Evolutionary conservation across 2,113 vertebrate genomes (phyloP).

Genomic region (Ciconia boyciana): DNA sequence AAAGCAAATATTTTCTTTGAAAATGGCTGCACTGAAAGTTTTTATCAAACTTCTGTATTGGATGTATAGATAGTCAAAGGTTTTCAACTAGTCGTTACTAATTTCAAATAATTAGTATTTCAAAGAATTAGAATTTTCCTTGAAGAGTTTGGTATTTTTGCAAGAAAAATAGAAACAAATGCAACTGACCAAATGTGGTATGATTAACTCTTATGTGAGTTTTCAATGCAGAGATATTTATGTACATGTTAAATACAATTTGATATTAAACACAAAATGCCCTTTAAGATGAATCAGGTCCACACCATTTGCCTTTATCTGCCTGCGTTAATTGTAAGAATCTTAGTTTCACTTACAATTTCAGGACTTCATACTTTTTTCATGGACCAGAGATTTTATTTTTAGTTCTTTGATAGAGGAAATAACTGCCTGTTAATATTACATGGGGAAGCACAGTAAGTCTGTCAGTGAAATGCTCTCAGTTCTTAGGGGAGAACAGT

Average conservation of each 20-base stretch:
- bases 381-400: not conserved
- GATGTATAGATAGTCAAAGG: not conserved
- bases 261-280: not conserved
- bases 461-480: not conserved
- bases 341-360: not conserved
- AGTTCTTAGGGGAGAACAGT: not conserved
- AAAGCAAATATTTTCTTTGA: not conserved
- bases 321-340: not conserved
- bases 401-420: constrained; percentile 4
- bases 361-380: not conserved
- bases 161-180: not conserved
- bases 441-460: not conserved
- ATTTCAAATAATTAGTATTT: not conserved
- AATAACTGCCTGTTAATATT: not conserved
- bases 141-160: not conserved
- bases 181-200: not conserved
- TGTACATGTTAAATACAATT: not conserved
- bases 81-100: not conserved
- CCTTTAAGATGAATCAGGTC: not conserved
- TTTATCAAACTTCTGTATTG: not conserved
- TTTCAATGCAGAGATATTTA: not conserved
- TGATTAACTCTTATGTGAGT: not conserved
- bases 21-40: not conserved
- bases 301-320: not conserved
- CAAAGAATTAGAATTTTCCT: not conserved